These are phyloP conservation scores for Brienomyrus longianalis DNA, from an alignment of 2,113 vertebrate genomes.

Conservation along the genomic window DNA sequence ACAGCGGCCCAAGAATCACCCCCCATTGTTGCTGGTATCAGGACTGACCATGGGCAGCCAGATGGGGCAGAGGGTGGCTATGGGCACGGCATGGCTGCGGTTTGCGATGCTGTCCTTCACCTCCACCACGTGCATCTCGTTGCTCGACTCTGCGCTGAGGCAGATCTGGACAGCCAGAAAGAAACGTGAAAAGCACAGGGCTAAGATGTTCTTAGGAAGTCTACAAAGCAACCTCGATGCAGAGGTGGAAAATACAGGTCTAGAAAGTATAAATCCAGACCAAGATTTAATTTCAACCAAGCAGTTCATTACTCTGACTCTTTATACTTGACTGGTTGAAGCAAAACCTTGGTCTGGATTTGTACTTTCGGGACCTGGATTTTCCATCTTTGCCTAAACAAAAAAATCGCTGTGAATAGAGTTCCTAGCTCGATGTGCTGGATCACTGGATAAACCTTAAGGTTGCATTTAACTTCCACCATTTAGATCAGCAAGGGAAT, in stretches of 20 bases:
- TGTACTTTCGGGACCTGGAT: no score
- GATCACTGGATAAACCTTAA: not conserved
- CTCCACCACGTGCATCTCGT: slow-evolving; percentile 53
- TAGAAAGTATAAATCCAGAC: no score
- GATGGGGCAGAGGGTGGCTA: slow-evolving; percentile 40
- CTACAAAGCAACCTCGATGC: not conserved
- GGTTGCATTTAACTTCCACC: not conserved
- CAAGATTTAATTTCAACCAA: no score
- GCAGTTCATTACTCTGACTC: no score
- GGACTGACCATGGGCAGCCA: slow-evolving; percentile 52
- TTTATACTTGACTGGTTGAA: no score
- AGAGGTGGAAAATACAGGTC: no score
- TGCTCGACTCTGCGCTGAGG: slow-evolving; percentile 43
- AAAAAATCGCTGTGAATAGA: not conserved
- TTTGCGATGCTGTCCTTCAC: slow-evolving; percentile 39
- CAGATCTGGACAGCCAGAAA: slow-evolving; percentile 42
- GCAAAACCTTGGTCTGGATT: no score
- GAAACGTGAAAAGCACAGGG: not conserved
- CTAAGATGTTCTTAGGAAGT: not conserved
- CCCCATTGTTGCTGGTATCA: not conserved
- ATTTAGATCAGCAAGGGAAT: not conserved
- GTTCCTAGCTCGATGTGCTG: not conserved
- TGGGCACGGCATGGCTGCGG: slow-evolving; percentile 30
- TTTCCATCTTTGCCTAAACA: not conserved
- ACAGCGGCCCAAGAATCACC: not conserved